Evolutionary conservation across 1,140 invertebrate species (phyloP).

Genomic region (Ips nitidus): DNA sequence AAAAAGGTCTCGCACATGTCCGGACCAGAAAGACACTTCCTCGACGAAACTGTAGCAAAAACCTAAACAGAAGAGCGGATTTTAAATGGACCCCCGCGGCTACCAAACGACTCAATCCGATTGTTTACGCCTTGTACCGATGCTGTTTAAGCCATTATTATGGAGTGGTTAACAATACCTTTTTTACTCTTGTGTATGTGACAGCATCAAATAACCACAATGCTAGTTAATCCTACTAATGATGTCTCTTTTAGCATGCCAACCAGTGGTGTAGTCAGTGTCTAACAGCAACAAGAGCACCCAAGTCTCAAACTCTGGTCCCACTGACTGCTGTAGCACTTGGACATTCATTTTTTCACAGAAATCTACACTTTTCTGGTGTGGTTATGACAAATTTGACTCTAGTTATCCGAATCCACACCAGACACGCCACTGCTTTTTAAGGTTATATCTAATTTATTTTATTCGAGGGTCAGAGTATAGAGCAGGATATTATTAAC

Average conservation of each 20-base stretch:
- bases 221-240: constrained; percentile 40
- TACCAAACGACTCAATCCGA: constrained; percentile 33
- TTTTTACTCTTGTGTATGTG: constrained; percentile 37
- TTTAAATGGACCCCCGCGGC: constrained; percentile 36
- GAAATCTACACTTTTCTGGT: not conserved
- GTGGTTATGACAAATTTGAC: not conserved
- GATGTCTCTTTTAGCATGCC: constrained; percentile 30
- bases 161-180: constrained; percentile 32
- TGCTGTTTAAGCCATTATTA: constrained; percentile 33
- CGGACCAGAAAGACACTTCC: constrained; percentile 9
- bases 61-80: constrained; percentile 17
- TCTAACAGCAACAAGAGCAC: not conserved
- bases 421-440: not conserved
- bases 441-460: constrained; percentile 5
- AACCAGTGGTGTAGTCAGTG: not conserved
- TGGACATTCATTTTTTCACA: too few relatives aligned
- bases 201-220: constrained; percentile 36
- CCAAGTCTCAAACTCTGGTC: not conserved
- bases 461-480: constrained; percentile 1
- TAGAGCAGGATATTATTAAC: constrained; percentile 17
- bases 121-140: constrained; percentile 40
- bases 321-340: not conserved
- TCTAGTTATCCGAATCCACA: not conserved
- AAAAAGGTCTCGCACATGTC: not conserved
- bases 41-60: constrained; percentile 15